Evolutionary conservation across 2,113 vertebrate genomes (phyloP).

Genomic region (Bufo gargarizans): DNA sequence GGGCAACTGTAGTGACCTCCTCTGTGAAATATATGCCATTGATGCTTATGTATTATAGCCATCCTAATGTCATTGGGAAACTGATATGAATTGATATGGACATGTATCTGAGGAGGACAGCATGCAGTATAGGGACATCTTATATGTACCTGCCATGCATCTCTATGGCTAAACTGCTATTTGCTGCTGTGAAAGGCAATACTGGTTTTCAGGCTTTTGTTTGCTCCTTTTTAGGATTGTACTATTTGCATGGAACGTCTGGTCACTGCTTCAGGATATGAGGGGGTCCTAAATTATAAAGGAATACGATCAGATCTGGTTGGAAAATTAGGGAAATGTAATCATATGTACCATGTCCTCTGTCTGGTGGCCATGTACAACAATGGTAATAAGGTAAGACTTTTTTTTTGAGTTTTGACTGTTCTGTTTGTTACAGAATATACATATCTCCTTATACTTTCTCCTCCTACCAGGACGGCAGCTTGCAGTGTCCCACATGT

Average conservation of each 20-base stretch:
- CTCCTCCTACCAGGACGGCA: constrained; percentile 81
- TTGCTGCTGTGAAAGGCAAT: neutral
- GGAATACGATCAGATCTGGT: constrained; percentile 89
- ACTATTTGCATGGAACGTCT: constrained; percentile 92
- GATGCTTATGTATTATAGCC: neutral
- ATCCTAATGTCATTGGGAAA: neutral
- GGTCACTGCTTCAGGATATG: constrained; percentile 90
- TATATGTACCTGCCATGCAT: neutral
- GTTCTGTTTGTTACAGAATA: neutral
- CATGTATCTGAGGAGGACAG: neutral
- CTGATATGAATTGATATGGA: no score
- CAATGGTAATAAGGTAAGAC: constrained; percentile 90
- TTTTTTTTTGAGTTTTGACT: neutral
- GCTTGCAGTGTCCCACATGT: constrained; percentile 95
- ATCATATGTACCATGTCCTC: constrained; percentile 95
- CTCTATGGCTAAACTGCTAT: neutral
- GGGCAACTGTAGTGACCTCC: neutral
- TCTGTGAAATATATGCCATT: neutral
- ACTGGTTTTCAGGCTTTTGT: neutral
- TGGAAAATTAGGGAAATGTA: constrained; percentile 92
- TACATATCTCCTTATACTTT: neutral
- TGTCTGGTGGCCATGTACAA: constrained; percentile 98
- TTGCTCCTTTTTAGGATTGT: constrained; percentile 76
- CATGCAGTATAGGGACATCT: neutral
- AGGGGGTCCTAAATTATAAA: constrained; percentile 86